These are phyloP conservation scores for Ichneumon xanthorius DNA, from an alignment of 2,888 invertebrate species.

Conservation along the genomic window DNA sequence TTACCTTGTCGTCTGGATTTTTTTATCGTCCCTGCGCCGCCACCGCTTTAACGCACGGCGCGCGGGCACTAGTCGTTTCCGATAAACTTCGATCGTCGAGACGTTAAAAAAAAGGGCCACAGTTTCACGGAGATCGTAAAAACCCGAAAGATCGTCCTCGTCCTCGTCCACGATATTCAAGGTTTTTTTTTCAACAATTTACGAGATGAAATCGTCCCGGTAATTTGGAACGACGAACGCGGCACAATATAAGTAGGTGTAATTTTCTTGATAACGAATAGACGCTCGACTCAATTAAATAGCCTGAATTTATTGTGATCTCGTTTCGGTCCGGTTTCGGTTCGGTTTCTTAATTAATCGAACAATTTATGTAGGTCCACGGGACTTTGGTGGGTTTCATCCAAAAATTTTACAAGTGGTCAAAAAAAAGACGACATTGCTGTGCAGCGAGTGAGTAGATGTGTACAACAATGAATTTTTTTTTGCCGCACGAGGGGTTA, in stretches of 20 bases:
- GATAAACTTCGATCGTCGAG: slow-evolving; percentile 65
- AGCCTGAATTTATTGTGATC: slow-evolving; percentile 59
- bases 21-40: slow-evolving; percentile 65
- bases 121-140: slow-evolving; percentile 65
- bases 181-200: slow-evolving; percentile 41
- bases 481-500: background rate
- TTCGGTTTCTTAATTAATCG: slow-evolving; percentile 12
- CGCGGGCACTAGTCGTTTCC: slow-evolving; percentile 31
- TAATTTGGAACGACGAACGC: slow-evolving; percentile 45
- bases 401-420: background rate
- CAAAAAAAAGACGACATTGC: background rate
- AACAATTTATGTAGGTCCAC: background rate
- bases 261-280: slow-evolving; percentile 53
- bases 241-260: slow-evolving; percentile 13
- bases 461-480: too few species aligned
- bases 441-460: background rate
- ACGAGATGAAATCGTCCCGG: slow-evolving; percentile 64
- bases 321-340: slow-evolving; percentile 30
- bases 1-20: slow-evolving; percentile 69
- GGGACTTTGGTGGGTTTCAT: background rate
- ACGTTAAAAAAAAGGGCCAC: slow-evolving; percentile 59
- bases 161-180: slow-evolving; percentile 17
- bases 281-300: slow-evolving; percentile 54
- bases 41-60: slow-evolving; percentile 19
- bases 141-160: slow-evolving; percentile 56